Base-by-base conservation (phyloP, 2,113 vertebrate species). In the Silurus asotus region DNA sequence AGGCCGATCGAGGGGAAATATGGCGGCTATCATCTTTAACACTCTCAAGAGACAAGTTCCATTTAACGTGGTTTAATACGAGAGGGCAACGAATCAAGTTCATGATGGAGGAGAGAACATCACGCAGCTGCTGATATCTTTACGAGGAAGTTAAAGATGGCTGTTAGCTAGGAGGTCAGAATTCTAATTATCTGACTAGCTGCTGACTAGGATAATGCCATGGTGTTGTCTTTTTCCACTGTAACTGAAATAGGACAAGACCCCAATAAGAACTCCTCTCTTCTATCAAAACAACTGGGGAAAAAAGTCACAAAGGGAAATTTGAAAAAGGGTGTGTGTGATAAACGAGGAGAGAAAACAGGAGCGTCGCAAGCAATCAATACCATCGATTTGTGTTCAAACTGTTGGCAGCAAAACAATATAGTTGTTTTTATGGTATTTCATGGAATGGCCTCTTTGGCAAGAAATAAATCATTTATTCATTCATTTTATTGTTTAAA, bases 341-440 rank as follows among this genome's bases (percentile, higher is more conserved):
- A 92, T 94, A 93, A 93, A 91, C 70, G 83, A 56, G 80, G 92
- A 90, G 89, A 94, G 92, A 94, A 94, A 92, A 90, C 92, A 94
- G 94, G 93, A 96, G 94, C 92, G 37, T 92, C 90, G 94, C 55
- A 72, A 87, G 86, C 88, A 93, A 95, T 96, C 94, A 93, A 96
- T 95, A 86, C 25, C 86, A 96, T 94, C 56, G 95, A 97, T 95
- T 55, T 92, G 91, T 92, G 94, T 94, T 95, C 94, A 94, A 94
- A 94, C 75, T 82, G 92, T 91, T 93, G 93, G 94, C 92, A 92
- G 45, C 89, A 88, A 90, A 94, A 96, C 94, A 95, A 96, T 95
- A 95, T 93, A 94, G 93, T 91, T 90, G 88, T 92, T 94, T 93
- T 92, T 93, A 94, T 45, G 56, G 17, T 17, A 5, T 86, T 70